Percentiles rank a stretch among this genome's conserved stretches.
These are phyloP conservation scores for Mantis religiosa DNA, from an alignment of 2,888 invertebrate species.

Conservation along the genomic window DNA sequence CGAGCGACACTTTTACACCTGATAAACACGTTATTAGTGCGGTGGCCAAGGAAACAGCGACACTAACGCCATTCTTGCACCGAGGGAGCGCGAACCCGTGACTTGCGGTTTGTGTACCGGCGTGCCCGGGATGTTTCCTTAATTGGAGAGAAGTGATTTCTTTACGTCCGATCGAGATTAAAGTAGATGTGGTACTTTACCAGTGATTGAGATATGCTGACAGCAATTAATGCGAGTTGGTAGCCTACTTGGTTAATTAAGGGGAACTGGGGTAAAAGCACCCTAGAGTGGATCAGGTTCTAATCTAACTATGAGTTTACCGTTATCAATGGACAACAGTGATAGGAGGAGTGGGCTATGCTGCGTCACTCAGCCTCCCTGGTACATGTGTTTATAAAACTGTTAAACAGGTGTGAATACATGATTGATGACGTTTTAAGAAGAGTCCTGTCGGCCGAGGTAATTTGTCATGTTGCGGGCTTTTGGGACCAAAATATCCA, in stretches of 20 bases:
- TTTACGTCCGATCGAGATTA: background rate
- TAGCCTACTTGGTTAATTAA: background rate
- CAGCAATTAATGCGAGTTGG: background rate
- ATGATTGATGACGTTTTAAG: constrained; percentile 16
- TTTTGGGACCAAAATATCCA: background rate
- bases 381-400: background rate
- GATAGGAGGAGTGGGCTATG: background rate
- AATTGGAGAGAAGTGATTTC: background rate
- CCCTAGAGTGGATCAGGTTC: too few species aligned
- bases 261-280: too few species aligned
- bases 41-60: too few species aligned
- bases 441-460: background rate
- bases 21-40: background rate
- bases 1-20: too few species aligned
- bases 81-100: background rate
- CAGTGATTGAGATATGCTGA: background rate
- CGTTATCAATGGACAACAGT: too few species aligned
- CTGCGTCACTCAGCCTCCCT: background rate
- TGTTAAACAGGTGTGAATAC: background rate
- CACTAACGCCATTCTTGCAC: background rate
- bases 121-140: background rate
- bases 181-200: background rate
- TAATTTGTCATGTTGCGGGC: constrained; percentile 3
- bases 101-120: background rate
- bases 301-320: too few species aligned